phyloP scores from a whole-genome alignment of 64 coral and sea anemone genomes.

The Hydrozoanthus tunicans region DNA sequence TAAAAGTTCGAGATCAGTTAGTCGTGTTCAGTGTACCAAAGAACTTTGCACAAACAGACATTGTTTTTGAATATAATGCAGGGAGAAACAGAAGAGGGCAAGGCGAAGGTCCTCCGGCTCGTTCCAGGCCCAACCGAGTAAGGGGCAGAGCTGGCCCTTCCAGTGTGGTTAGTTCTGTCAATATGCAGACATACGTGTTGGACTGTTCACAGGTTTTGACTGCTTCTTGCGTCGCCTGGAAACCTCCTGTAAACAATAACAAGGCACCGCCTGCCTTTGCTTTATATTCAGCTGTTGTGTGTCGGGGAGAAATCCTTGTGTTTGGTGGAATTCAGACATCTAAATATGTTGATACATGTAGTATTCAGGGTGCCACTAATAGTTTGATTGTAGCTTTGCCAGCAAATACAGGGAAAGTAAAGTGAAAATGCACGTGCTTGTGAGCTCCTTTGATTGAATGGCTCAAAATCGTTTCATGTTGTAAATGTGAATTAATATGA shows the following conservation, averaged over 20 bases:
- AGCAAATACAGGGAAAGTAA: constrained; percentile 24
- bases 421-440: not conserved
- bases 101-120: not conserved
- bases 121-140: not conserved
- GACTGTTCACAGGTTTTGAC: constrained; percentile 35
- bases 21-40: constrained; percentile 54
- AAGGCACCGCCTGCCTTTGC: constrained; percentile 58
- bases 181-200: constrained; percentile 10
- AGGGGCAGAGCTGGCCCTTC: not conserved
- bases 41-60: constrained; percentile 36
- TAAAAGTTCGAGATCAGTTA: constrained; percentile 66
- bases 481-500: too few species aligned
- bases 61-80: constrained; percentile 24
- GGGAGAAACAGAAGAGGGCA: constrained; percentile 11
- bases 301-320: constrained; percentile 78
- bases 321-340: constrained; percentile 81
- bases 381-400: constrained; percentile 24
- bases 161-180: not conserved
- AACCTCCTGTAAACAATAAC: constrained; percentile 36
- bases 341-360: constrained; percentile 18
- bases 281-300: constrained; percentile 81
- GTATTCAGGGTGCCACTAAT: constrained; percentile 40
- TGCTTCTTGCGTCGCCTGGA: not conserved
- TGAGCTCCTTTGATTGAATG: too few species aligned
- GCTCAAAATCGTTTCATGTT: too few species aligned